phyloP scores from a whole-genome alignment of 2,797 vertebrate species.

The Hephaestus fuliginosus region DNA sequence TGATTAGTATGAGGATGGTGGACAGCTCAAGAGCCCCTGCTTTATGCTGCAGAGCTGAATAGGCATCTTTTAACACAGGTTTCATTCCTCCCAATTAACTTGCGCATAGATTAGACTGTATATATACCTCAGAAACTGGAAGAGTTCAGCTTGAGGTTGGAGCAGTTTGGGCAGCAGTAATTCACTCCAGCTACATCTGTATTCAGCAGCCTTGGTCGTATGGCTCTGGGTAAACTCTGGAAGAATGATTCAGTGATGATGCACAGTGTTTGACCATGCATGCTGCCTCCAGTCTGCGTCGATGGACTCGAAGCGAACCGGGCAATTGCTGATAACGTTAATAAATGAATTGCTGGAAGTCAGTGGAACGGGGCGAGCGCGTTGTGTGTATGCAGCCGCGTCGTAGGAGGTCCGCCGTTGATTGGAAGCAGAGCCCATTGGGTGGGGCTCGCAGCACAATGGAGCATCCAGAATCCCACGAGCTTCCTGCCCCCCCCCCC shows the following conservation, averaged over 20 bases:
- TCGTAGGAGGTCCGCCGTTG: conserved; percentile 40
- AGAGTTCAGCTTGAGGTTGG: conserved; percentile 19
- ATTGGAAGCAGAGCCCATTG: conserved; percentile 52
- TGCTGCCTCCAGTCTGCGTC: conserved; percentile 45
- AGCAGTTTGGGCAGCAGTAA: conserved; percentile 9
- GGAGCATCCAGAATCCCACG: conserved; percentile 36
- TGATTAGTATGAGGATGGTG: conserved; percentile 24
- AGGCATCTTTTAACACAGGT: conserved; percentile 26
- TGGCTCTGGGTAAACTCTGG: conserved; percentile 47
- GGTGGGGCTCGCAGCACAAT: conserved; percentile 35
- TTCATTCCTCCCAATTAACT: conserved; percentile 15
- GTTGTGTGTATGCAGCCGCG: neutral
- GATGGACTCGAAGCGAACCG: conserved; percentile 52
- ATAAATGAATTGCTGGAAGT: conserved; percentile 53
- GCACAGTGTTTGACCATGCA: conserved; percentile 61
- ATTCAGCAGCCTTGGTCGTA: conserved; percentile 38
- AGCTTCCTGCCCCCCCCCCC: conserved; percentile 40
- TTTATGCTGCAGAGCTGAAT: conserved; percentile 3
- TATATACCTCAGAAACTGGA: neutral
- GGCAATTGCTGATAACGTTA: conserved; percentile 60
- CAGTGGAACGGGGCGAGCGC: neutral
- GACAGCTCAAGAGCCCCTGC: conserved; percentile 15
- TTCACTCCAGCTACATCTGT: conserved; percentile 40
- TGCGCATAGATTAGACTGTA: conserved; percentile 29
- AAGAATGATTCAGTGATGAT: conserved; percentile 53